Evolutionary conservation across 2,888 invertebrate species (phyloP), one percentile per base, ranked within the genome.

Genomic region (Lysandra coridon): DNA sequence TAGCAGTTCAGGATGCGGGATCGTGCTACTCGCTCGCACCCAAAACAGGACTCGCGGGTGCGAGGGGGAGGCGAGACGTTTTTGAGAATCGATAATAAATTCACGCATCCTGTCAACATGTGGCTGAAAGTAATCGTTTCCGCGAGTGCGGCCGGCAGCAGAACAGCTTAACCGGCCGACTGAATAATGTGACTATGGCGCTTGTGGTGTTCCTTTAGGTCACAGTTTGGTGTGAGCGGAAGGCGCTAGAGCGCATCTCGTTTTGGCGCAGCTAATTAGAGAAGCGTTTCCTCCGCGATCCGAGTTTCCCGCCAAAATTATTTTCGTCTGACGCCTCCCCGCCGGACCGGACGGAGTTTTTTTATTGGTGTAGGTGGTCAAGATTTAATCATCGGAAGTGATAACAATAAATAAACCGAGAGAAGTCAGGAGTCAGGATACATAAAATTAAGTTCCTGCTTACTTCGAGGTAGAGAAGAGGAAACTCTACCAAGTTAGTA

Each of bases 121-220:
- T 88, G 92, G 89, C 88, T 90, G 90, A 91, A 92, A 93, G 92
- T 91, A 92, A 93, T 93, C 91, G 92, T 90, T 93, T 93, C 93
- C 93, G 89, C 84, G 87, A 87, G 81, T 82, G 81, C 79, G 78
- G 62, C 44, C 73, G 80, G 79, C 76, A 78, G 23, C 14, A 78
- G 81, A 88, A 88, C 57, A 83, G 44, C 83, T 3, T 84, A 88
- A 82, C 80, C 81, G n/a, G 17, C 40, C 2, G n/a, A 4, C 2
- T 5, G 12, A 0, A 75, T 6, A 81, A 17, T n/a, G 14, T 2
- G 85, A 83, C 81, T 78, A 82, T 17, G 10, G 73, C 81, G 80
- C 80, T 88, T 75, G 85, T 0, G 0, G 0, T 0, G 0, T 0
- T 0, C 0, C 0, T 0, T 3, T 85, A 85, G 80, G 78, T 62